Percentiles rank a stretch among this genome's conserved stretches.
These are phyloP conservation scores for Crotalus horridus DNA, from an alignment of 2,113 vertebrate species.

Conservation along the genomic window DNA sequence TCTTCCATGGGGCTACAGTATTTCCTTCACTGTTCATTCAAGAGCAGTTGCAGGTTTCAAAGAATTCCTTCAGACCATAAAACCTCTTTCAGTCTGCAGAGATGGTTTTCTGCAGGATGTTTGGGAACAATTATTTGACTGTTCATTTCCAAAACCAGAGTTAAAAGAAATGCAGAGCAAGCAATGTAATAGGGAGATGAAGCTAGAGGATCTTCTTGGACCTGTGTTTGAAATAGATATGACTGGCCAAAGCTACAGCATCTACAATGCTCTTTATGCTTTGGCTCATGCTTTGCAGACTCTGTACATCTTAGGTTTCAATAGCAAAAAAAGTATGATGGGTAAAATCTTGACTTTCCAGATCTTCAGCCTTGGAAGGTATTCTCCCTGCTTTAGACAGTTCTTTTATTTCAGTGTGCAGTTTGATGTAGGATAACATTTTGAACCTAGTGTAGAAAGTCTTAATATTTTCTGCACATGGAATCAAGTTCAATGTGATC, in stretches of 20 bases:
- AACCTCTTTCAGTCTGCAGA: no score
- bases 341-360: background rate
- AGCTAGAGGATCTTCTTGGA: background rate
- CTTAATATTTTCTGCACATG: background rate
- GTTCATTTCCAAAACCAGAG: no score
- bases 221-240: background rate
- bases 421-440: no score
- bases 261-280: background rate
- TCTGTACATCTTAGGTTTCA: background rate
- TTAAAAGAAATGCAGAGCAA: no score
- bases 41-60: no score
- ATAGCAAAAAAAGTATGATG: accelerated
- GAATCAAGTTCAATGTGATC: no score
- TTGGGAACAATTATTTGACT: no score
- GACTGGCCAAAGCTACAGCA: background rate
- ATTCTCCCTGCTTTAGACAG: background rate
- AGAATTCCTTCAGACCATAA: no score
- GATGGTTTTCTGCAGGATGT: no score
- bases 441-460: background rate
- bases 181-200: background rate
- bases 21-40: background rate
- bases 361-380: background rate
- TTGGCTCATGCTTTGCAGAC: background rate
- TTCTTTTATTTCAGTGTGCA: background rate
- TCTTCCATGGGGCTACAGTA: background rate